These are phyloP conservation scores for Netelia inedita DNA, from an alignment of 2,888 invertebrate genomes.

Conservation along the genomic window DNA sequence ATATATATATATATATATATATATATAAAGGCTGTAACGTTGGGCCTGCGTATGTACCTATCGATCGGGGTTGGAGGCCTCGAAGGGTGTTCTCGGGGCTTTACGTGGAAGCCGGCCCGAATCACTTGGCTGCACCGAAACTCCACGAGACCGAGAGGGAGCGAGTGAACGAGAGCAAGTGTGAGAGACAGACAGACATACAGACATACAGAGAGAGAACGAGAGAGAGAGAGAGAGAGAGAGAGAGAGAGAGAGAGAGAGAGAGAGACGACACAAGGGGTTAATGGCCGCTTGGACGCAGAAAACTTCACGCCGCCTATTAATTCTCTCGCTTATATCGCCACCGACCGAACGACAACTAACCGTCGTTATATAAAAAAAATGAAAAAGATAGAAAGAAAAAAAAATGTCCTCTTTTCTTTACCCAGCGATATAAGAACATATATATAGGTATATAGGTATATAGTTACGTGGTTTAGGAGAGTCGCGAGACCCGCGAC, in stretches of 20 bases:
- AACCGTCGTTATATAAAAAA: background rate
- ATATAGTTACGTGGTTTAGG: background rate
- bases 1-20: background rate
- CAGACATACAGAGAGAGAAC: slow-evolving; percentile 6
- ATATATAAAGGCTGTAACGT: slow-evolving; percentile 18
- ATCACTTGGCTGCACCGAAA: slow-evolving; percentile 70
- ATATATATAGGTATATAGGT: background rate
- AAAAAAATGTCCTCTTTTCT: too few species aligned
- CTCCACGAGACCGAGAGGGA: slow-evolving; percentile 49
- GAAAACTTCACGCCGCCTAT: slow-evolving; percentile 57
- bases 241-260: slow-evolving; percentile 36
- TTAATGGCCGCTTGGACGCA: slow-evolving; percentile 65
- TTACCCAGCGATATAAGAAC: too few species aligned
- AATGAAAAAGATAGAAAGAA: background rate
- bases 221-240: slow-evolving; percentile 36
- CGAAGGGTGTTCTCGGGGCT: slow-evolving; percentile 63
- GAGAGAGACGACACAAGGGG: slow-evolving; percentile 63
- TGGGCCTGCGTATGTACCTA: slow-evolving; percentile 66
- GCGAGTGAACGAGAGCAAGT: slow-evolving; percentile 45
- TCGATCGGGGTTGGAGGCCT: slow-evolving; percentile 68
- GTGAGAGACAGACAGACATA: slow-evolving; percentile 45
- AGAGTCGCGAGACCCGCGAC: too few species aligned
- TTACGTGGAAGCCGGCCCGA: slow-evolving; percentile 67
- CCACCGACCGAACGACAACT: background rate
- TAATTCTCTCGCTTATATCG: background rate